Conservation (phyloP, 2,113 vertebrate genomes). For the Ahaetulla prasina region DNA sequence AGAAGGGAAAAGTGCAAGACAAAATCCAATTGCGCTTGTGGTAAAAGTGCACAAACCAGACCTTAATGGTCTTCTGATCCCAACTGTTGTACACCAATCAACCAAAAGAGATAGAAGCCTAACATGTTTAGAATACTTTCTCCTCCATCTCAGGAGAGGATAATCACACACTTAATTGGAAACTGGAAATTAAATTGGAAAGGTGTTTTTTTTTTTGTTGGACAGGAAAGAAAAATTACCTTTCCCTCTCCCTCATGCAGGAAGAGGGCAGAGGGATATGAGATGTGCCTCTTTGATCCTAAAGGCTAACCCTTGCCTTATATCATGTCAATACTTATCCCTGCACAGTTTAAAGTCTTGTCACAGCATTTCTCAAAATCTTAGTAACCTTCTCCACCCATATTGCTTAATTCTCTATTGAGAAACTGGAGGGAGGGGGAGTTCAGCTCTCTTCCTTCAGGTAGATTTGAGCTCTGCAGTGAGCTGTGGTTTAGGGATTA, state of each 20-base stretch:
- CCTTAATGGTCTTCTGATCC: neutral
- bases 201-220: neutral
- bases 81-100: neutral
- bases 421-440: neutral
- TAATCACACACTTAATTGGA: neutral
- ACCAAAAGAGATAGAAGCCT: neutral
- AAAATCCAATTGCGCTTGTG: neutral
- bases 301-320: constrained; percentile 8
- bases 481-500: neutral
- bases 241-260: neutral
- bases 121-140: neutral
- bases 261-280: neutral
- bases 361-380: constrained; percentile 9
- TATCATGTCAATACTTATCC: neutral
- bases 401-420: neutral
- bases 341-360: neutral
- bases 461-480: neutral
- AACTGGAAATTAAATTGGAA: neutral
- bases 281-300: neutral
- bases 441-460: neutral
- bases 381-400: neutral
- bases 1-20: neutral
- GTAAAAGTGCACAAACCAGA: neutral
- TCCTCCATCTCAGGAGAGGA: no score
- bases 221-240: neutral